Evolutionary conservation across 2,888 invertebrate genomes (phyloP).

Genomic region (Enchytraeus crypticus): DNA sequence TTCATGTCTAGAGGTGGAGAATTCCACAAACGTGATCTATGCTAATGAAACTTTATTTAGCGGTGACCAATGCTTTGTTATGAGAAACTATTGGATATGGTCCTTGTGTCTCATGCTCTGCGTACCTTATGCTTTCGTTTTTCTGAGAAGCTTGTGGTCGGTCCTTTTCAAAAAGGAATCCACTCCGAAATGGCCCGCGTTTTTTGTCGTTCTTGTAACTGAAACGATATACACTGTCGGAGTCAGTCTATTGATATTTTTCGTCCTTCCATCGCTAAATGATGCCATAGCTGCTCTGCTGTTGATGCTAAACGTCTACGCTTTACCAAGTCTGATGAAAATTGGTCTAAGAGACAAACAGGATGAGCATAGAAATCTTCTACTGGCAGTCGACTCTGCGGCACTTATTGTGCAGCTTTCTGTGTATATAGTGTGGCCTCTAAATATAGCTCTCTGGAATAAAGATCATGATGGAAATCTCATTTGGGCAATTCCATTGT

Average conservation of each 20-base stretch:
- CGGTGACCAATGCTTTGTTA: constrained; percentile 4
- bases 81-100: constrained; percentile 17
- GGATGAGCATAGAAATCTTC: not conserved
- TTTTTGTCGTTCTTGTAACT: constrained; percentile 32
- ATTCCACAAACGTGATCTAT: not conserved
- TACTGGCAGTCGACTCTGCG: constrained; percentile 10
- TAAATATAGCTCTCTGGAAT: not conserved
- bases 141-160: constrained; percentile 12
- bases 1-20: not conserved
- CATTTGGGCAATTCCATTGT: constrained; percentile 57
- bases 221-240: constrained; percentile 58
- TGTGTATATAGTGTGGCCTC: constrained; percentile 23
- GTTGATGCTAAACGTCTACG: constrained; percentile 37
- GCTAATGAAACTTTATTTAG: not conserved
- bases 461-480: not conserved
- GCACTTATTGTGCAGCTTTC: constrained; percentile 32
- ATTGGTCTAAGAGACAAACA: constrained; percentile 12
- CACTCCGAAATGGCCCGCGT: not conserved
- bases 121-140: constrained; percentile 11
- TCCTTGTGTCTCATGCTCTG: constrained; percentile 10
- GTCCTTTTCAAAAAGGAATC: constrained; percentile 14
- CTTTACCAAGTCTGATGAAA: constrained; percentile 31
- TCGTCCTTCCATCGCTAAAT: constrained; percentile 39
- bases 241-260: constrained; percentile 61
- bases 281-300: constrained; percentile 37